Conservation (phyloP, 2,113 vertebrate species). For the Oryzias melastigma region DNA sequence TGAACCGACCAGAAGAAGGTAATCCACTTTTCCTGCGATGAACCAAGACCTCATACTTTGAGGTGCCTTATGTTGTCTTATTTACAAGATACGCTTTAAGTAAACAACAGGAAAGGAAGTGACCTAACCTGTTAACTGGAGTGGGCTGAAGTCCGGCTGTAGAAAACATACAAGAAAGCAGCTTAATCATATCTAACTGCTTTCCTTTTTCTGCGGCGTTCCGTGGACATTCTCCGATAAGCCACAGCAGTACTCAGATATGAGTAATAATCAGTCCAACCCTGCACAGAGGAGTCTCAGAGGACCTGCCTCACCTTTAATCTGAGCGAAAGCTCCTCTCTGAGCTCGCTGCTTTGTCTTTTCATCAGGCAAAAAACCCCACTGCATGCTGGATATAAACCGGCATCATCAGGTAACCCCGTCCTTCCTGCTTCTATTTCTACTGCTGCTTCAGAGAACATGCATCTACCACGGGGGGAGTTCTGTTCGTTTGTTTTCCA, state of each 20-base stretch:
- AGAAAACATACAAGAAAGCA: not conserved
- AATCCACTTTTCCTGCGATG: no score
- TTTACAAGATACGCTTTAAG: not conserved
- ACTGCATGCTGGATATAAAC: constrained; percentile 28
- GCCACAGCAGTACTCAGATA: constrained; percentile 11
- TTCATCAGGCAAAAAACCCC: constrained; percentile 9
- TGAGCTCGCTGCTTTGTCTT: constrained; percentile 16
- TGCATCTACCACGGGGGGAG: constrained; percentile 36
- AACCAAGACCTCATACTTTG: no score
- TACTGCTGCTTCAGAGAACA: constrained; percentile 47
- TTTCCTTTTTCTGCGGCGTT: constrained; percentile 11
- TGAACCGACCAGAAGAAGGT: no score
- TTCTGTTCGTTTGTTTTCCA: constrained; percentile 46
- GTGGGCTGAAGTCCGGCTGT: not conserved
- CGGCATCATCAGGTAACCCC: constrained; percentile 39
- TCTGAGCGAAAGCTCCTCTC: constrained; percentile 13
- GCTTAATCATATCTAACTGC: constrained; percentile 16
- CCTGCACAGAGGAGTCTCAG: constrained; percentile 6
- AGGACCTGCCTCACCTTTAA: constrained; percentile 36
- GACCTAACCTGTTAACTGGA: not conserved
- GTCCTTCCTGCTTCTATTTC: constrained; percentile 39
- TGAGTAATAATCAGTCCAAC: constrained; percentile 36
- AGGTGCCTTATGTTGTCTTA: no score
- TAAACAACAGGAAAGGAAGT: constrained; percentile 4
- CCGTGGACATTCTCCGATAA: constrained; percentile 14